Conservation (phyloP, 2,113 vertebrate species). For the Alaudala cheleensis region DNA sequence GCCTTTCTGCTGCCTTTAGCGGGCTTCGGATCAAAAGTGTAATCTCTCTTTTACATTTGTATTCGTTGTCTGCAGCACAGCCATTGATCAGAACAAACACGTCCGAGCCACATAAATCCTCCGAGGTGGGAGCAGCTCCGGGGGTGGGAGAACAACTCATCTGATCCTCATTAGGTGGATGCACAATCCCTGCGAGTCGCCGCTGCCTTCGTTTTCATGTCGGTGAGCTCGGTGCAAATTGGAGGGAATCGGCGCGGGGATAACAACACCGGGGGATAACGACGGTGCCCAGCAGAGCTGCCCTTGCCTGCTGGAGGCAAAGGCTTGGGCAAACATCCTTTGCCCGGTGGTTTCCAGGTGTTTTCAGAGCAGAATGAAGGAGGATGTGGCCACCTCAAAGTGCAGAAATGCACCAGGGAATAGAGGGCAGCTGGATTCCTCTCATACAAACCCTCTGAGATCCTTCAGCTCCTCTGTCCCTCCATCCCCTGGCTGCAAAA, state of each 20-base stretch:
- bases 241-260: not conserved
- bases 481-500: not conserved
- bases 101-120: not conserved
- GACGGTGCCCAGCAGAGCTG: not conserved
- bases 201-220: not conserved
- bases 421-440: not conserved
- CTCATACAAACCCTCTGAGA: not conserved
- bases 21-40: not conserved
- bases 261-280: not conserved
- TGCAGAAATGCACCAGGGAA: not conserved
- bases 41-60: not conserved
- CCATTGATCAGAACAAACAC: constrained; percentile 34
- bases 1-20: not conserved
- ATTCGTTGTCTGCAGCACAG: not conserved
- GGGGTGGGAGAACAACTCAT: constrained; percentile 23
- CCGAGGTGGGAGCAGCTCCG: constrained; percentile 2
- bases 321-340: not conserved
- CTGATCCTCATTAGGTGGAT: constrained; percentile 34
- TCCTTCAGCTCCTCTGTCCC: not conserved
- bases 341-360: not conserved
- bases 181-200: not conserved
- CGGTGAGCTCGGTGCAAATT: not conserved
- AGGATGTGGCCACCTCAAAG: not conserved
- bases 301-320: not conserved
- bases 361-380: not conserved